Conservation (phyloP, 2,797 vertebrate species). For the Echeneis naucrates region DNA sequence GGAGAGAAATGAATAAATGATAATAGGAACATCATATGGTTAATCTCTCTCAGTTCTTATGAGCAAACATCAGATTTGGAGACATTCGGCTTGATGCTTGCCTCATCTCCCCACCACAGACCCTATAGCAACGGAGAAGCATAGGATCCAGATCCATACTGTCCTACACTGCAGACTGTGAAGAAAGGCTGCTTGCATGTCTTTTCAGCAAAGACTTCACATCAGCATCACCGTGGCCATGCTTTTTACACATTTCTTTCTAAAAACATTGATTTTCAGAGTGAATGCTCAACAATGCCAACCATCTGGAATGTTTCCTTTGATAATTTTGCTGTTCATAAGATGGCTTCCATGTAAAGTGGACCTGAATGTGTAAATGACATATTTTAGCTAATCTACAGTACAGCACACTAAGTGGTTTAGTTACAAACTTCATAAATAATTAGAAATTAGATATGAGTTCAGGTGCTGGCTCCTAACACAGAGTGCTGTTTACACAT, state of each 20-base stretch:
- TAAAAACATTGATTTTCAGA: background rate
- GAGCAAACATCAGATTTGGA: constrained; percentile 3
- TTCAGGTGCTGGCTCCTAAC: background rate
- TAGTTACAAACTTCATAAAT: no score
- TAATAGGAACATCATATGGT: background rate
- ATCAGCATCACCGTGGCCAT: background rate
- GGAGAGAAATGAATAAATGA: background rate
- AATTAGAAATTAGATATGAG: background rate
- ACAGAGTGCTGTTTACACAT: background rate
- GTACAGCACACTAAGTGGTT: background rate
- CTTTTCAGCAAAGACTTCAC: background rate
- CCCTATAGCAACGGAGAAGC: no score
- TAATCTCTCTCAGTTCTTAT: background rate
- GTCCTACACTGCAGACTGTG: background rate
- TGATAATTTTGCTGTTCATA: background rate
- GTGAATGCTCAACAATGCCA: background rate
- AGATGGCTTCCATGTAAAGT: background rate
- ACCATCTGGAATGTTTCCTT: background rate
- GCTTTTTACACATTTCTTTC: background rate
- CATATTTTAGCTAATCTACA: background rate
- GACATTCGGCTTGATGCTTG: background rate
- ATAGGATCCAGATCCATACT: no score
- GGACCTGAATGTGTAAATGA: background rate
- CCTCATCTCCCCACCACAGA: background rate
- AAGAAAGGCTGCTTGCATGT: background rate